These are phyloP conservation scores for Notamacropus eugenii DNA, from an alignment of 2,797 vertebrate genomes.

Conservation along the genomic window DNA sequence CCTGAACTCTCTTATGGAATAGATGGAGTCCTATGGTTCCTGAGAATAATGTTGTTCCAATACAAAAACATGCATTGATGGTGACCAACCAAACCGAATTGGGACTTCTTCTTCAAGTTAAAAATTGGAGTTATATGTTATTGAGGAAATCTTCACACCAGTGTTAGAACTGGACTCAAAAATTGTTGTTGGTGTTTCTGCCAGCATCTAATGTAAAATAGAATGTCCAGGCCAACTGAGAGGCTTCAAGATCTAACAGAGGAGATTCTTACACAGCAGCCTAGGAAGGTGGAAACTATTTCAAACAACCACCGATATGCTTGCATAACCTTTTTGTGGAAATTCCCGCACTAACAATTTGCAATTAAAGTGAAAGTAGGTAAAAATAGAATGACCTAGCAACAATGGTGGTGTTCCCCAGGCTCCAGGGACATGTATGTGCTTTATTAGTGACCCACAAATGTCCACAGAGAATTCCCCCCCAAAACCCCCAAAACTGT, in stretches of 20 bases:
- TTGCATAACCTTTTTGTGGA: slow-evolving; percentile 81
- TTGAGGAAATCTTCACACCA: not conserved
- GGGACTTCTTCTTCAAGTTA: not conserved
- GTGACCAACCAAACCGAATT: slow-evolving; percentile 18
- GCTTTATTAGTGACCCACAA: slow-evolving; percentile 58
- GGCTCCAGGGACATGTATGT: slow-evolving; percentile 11
- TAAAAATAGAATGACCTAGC: slow-evolving; percentile 69
- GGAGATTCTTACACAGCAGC: slow-evolving; percentile 77
- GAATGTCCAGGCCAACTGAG: slow-evolving; percentile 63
- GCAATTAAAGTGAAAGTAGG: slow-evolving; percentile 78
- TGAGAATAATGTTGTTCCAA: slow-evolving; percentile 35
- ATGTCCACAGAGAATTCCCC: slow-evolving; percentile 21
- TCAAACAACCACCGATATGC: slow-evolving; percentile 78
- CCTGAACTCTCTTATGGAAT: not conserved
- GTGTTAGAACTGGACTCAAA: not conserved
- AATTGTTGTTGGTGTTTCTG: not conserved
- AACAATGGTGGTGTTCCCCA: slow-evolving; percentile 65
- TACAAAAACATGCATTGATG: slow-evolving; percentile 9
- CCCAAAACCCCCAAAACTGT: not conserved
- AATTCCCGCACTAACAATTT: slow-evolving; percentile 74
- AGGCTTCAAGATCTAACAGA: slow-evolving; percentile 72
- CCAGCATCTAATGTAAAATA: slow-evolving; percentile 74
- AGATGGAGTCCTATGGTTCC: slow-evolving; percentile 1
- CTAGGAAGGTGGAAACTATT: slow-evolving; percentile 83
- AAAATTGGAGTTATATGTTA: not conserved